A percentile compares a stretch with the other conserved stretches of the same genome.
These are phyloP conservation scores for Colinus virginianus DNA, from an alignment of 2,113 vertebrate species.

Conservation along the genomic window DNA sequence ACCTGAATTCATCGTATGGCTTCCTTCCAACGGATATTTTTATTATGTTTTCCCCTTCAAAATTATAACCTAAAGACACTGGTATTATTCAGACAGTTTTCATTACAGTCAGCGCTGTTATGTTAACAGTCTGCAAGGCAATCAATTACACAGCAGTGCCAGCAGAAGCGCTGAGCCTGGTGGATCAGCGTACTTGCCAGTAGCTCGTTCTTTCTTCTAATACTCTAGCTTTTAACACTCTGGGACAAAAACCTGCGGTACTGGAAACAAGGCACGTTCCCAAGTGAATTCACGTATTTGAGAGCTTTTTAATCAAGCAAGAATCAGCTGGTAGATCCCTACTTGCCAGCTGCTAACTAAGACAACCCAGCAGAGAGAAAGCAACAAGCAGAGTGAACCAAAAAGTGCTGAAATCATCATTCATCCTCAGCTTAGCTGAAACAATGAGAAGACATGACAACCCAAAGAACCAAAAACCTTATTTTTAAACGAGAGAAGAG, in stretches of 20 bases:
- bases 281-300: neutral
- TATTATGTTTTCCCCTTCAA: neutral
- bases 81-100: neutral
- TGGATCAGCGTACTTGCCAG: neutral
- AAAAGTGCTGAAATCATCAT: neutral
- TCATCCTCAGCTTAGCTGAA: neutral
- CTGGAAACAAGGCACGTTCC: neutral
- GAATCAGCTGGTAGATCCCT: neutral
- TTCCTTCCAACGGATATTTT: neutral
- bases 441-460: neutral
- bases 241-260: neutral
- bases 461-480: neutral
- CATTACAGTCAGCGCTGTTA: neutral
- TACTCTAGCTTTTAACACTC: neutral
- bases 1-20: neutral
- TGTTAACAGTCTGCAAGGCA: neutral
- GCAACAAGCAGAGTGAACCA: neutral
- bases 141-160: neutral
- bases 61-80: neutral
- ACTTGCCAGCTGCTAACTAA: neutral
- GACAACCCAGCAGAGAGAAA: neutral
- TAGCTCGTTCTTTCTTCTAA: neutral
- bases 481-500: neutral
- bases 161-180: neutral
- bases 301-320: neutral